These are phyloP conservation scores for Falco berigora DNA, from an alignment of 2,797 vertebrate genomes.

Conservation along the genomic window DNA sequence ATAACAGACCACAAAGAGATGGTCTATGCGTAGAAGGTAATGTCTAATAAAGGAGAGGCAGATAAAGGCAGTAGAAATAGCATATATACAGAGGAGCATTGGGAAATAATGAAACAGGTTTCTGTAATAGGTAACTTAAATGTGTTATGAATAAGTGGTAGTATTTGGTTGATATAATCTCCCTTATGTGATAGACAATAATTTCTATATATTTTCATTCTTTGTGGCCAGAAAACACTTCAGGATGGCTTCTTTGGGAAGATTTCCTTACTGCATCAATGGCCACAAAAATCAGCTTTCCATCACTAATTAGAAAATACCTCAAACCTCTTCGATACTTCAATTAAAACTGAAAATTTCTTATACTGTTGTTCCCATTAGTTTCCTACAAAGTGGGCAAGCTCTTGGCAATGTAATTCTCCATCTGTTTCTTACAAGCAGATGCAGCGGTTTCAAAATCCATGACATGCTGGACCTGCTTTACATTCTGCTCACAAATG, in stretches of 20 bases:
- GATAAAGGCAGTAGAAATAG: neutral
- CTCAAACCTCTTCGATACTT: neutral
- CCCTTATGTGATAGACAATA: neutral
- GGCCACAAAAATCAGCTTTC: neutral
- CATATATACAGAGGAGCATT: neutral
- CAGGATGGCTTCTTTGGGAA: neutral
- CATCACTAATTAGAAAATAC: neutral
- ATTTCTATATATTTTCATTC: neutral
- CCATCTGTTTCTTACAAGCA: constrained; percentile 30
- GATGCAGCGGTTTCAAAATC: neutral
- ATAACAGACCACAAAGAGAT: neutral
- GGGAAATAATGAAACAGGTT: neutral
- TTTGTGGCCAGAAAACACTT: neutral
- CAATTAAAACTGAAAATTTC: neutral
- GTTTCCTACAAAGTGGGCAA: neutral
- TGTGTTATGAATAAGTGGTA: neutral
- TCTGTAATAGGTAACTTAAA: neutral
- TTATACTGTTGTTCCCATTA: neutral
- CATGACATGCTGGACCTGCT: neutral
- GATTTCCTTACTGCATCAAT: neutral
- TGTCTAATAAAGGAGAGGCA: neutral
- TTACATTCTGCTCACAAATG: constrained; percentile 19
- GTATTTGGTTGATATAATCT: neutral
- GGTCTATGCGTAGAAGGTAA: neutral
- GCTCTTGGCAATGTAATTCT: neutral